Base-by-base conservation (phyloP, 2,888 invertebrate species). In the Lasiommata megera region DNA sequence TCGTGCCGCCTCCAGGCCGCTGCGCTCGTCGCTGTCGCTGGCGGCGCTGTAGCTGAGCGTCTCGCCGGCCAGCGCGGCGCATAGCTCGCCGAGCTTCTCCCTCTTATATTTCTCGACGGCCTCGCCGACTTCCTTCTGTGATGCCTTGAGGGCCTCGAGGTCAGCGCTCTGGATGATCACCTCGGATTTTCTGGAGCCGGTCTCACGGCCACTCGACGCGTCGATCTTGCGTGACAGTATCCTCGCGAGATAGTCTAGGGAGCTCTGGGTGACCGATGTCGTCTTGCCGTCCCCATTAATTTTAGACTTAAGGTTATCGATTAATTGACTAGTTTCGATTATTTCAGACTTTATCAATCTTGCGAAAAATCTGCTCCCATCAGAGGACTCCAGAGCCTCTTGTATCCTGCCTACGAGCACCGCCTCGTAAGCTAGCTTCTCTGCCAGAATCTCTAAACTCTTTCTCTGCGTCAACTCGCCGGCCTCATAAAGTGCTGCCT, bases 371-470 rank as follows among this genome's bases (percentile, higher is more conserved):
- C 91, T 83, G 66, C 92, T 91, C 62, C 92, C 92, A 67, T 92
- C 91, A 17, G 92, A 91, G 38, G 92, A 90, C 57, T 91, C 88
- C 51, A 94, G 87, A 48, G 94, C 94, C 77, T 94, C 94, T 67
- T 94, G 93, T 64, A 95, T 93, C 70, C 94, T 91, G 62, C 93
- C 92, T 58, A 95, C 92, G 58, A 95, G 91, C 18, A 96, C 93
- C 58, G 95, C 94, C 83, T 96, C 96, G 77, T 94, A 96, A 0
- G 96, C 96, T 16, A 96, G 90, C 73, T 96, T 94, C 79, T 96
- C 96, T 1, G 96, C 96, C 55, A 96, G 83, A 54, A 96, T 89
- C 71, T 95, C 94, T 63, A 95, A 82, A 73, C 93, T 94, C 64
- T 93, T 93, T 46, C 93, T 92, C 58, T 93, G 93, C 54, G 95